phyloP scores from a whole-genome alignment of 2,113 vertebrate species.

The Condylura cristata region DNA sequence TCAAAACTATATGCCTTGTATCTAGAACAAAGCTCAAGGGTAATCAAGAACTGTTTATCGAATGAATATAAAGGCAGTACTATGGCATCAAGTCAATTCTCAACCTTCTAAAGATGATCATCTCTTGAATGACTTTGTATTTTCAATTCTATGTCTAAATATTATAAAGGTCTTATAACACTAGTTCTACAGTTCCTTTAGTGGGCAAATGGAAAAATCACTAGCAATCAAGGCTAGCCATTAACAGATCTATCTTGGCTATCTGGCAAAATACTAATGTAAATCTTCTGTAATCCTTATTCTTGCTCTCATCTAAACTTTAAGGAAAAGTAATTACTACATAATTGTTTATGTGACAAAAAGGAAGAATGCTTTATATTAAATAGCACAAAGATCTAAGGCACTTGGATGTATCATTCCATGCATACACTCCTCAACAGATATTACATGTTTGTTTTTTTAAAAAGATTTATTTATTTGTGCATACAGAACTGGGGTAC shows the following conservation, averaged over 20 bases:
- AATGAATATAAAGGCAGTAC: background rate
- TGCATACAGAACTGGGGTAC: too few relatives aligned
- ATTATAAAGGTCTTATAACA: background rate
- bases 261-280: background rate
- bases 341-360: background rate
- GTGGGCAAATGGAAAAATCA: background rate
- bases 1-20: background rate
- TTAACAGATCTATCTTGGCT: background rate
- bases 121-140: background rate
- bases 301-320: slow-evolving; percentile 1
- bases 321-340: background rate
- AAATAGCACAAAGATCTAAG: background rate
- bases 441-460: background rate
- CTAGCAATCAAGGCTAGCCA: background rate
- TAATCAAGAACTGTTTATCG: background rate
- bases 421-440: background rate
- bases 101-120: background rate
- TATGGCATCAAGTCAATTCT: slow-evolving; percentile 39
- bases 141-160: background rate
- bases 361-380: background rate
- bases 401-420: background rate
- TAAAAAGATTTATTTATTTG: too few relatives aligned
- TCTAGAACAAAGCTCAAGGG: background rate
- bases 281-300: background rate
- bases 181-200: background rate